Base-by-base conservation (phyloP, 2,888 invertebrate species). In the Therioaphis trifolii region DNA sequence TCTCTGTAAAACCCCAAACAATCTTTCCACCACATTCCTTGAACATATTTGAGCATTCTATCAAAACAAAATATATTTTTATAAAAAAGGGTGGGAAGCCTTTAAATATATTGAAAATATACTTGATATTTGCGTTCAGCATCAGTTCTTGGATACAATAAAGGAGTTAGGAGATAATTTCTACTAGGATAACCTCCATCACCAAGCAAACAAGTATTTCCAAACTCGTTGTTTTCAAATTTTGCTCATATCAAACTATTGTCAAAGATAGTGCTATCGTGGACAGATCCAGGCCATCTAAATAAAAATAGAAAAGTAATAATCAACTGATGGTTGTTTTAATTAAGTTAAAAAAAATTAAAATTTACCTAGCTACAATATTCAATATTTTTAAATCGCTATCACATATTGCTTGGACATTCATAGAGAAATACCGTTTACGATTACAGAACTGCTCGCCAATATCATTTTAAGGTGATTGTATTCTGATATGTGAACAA, bases 381-480 rank as follows among this genome's bases (percentile, higher is more conserved):
- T 40, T 4, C 35, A 66, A 15, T 4, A 66, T 40, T 66, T 66
- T n/a, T 35, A 66, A 66, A 4, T 66, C 14, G 35, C 35, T 66
- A 66, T 66, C 66, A 18, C 29, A 35, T 66, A 66, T 35, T 12
- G 66, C 66, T 18, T 66, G 66, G 14, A 66, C 15, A 66, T 66
- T 66, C 4, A 66, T 35, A 9, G 66, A 68, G 24, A 68, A 68
- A 68, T 68, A 68, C n/a, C 68, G 21, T 68, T 43, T 68, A 21
- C 40, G 43, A 14, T 68, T 68, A 0, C 21, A 40, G 14, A 68
- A 68, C 43, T 40, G 1, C 21, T 68, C 68, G 1, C 43, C 68
- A 43, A 68, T 40, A 68, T 68, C 43, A 68, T 14, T 68, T 68
- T 68, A 40, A 68, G 68, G 68, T 61, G 61, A 61, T 61, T 61